Conservation (phyloP, 2,797 vertebrate species). For the Tangara arthus region DNA sequence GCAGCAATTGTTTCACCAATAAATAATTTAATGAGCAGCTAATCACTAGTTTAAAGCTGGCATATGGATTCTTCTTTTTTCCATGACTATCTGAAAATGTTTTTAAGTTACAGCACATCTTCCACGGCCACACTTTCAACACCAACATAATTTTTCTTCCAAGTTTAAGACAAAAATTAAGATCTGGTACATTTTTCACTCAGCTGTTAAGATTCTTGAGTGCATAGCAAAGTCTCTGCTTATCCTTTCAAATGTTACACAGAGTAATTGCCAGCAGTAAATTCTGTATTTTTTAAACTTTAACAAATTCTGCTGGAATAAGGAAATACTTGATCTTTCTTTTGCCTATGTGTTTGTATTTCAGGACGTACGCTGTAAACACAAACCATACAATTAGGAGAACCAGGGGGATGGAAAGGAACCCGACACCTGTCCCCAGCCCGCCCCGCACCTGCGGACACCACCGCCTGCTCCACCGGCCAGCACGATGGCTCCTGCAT, state of each 20-base stretch:
- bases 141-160: not conserved
- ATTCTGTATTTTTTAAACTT: not conserved
- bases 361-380: not conserved
- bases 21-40: not conserved
- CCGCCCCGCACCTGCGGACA: not conserved
- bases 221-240: not conserved
- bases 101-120: not conserved
- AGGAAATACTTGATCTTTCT: not conserved
- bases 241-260: not conserved
- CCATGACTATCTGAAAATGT: not conserved
- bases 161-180: not conserved
- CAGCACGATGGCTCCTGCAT: accelerated
- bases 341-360: accelerated
- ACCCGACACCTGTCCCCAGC: not conserved
- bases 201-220: not conserved
- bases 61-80: not conserved
- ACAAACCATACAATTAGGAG: not conserved
- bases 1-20: not conserved
- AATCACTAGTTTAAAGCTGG: not conserved
- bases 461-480: not conserved
- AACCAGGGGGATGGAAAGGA: not conserved
- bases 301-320: not conserved
- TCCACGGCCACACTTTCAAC: not conserved
- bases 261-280: not conserved
- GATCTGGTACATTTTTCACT: not conserved